A percentile compares a stretch with the other conserved stretches of the same genome.
Evolutionary conservation across 1,140 invertebrate species (phyloP).

Genomic region (Bombus turneri): DNA sequence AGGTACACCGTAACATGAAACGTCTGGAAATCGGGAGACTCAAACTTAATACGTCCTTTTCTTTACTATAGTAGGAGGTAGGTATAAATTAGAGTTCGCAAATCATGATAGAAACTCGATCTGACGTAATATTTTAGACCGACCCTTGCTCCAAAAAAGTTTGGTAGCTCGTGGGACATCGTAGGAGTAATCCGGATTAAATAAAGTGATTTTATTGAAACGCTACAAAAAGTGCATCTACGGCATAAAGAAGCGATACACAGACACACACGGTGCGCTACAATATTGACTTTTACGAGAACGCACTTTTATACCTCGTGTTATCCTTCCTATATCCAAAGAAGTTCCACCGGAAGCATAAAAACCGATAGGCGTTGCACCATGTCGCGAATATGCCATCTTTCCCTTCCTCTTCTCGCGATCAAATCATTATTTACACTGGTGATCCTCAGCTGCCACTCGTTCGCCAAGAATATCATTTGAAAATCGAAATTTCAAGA

Average conservation of each 20-base stretch:
- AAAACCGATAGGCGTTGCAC: constrained; percentile 18
- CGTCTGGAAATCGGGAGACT: not conserved
- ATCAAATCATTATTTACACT: constrained; percentile 69
- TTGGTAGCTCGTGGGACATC: not conserved
- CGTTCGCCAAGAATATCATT: not conserved
- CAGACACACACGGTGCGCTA: not conserved
- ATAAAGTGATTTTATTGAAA: constrained; percentile 19
- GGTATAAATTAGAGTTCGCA: not conserved
- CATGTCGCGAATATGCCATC: not conserved
- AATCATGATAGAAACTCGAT: not conserved
- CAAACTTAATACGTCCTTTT: not conserved
- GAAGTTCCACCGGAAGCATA: constrained; percentile 11
- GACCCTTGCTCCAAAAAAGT: not conserved
- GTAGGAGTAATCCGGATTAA: not conserved
- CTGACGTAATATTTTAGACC: not conserved
- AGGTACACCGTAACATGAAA: not conserved
- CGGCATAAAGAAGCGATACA: constrained; percentile 8
- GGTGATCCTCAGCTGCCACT: not conserved
- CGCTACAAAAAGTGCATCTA: not conserved
- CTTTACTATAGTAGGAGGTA: not conserved
- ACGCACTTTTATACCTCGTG: constrained; percentile 7
- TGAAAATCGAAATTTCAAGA: not conserved
- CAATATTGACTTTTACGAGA: constrained; percentile 39
- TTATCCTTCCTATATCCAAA: constrained; percentile 15
- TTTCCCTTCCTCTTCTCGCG: not conserved